These are phyloP conservation scores for Tretioscincus oriximinensis DNA, from an alignment of 2,113 vertebrate genomes.

Conservation along the genomic window DNA sequence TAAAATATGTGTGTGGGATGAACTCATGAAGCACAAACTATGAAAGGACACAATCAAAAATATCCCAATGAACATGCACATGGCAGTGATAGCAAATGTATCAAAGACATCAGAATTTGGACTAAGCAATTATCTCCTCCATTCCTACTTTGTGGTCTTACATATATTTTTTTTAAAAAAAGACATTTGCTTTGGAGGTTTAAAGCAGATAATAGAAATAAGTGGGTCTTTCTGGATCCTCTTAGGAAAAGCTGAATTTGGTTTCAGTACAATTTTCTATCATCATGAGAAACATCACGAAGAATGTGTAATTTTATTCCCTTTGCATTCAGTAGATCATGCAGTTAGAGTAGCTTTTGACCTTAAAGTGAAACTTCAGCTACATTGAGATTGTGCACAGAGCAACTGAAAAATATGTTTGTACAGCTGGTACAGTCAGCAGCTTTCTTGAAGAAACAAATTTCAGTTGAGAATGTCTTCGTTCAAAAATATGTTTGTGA, in stretches of 20 bases:
- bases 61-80: too few relatives aligned
- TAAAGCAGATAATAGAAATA: background rate
- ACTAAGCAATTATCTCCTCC: background rate
- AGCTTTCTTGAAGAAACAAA: constrained; percentile 42
- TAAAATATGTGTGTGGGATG: too few relatives aligned
- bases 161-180: too few relatives aligned
- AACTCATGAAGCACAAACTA: too few relatives aligned
- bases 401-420: constrained; percentile 47
- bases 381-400: constrained; percentile 22
- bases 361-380: constrained; percentile 35
- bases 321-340: constrained; percentile 24
- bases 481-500: constrained; percentile 31
- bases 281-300: constrained; percentile 23
- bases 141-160: too few relatives aligned
- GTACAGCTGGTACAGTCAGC: constrained; percentile 56
- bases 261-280: background rate
- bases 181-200: background rate
- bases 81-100: too few relatives aligned
- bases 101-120: background rate
- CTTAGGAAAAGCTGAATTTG: background rate
- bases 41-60: too few relatives aligned
- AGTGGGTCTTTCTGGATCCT: background rate
- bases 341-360: constrained; percentile 46
- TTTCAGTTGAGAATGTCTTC: constrained; percentile 40
- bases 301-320: background rate